A percentile compares a stretch with the other conserved stretches of the same genome.
These are phyloP conservation scores for Craterocephalus amniculus DNA, from an alignment of 2,797 vertebrate genomes.

Conservation along the genomic window DNA sequence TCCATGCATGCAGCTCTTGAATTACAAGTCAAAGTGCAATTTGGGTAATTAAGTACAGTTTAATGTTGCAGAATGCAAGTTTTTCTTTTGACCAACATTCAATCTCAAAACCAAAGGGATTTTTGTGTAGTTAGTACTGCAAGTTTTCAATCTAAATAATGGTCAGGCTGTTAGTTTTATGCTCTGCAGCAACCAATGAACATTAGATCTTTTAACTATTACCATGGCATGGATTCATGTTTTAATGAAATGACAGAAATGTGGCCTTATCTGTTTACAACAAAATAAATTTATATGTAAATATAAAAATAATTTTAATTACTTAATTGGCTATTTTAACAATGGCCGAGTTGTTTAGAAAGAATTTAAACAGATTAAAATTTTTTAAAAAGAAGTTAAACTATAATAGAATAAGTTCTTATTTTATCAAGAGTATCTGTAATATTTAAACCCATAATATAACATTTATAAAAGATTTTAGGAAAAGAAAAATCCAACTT, in stretches of 20 bases:
- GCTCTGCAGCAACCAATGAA: not conserved
- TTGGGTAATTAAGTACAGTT: slow-evolving; percentile 3
- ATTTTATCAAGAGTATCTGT: slow-evolving; percentile 32
- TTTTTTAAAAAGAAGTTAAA: not conserved
- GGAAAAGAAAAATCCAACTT: slow-evolving; percentile 5
- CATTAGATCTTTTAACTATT: slow-evolving; percentile 7
- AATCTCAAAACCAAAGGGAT: slow-evolving; percentile 7
- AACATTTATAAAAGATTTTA: slow-evolving; percentile 28
- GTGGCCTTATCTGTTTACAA: slow-evolving; percentile 9
- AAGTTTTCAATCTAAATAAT: slow-evolving; percentile 8
- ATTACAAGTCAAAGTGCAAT: not conserved
- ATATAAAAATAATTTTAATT: slow-evolving; percentile 13
- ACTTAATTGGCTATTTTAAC: slow-evolving; percentile 6
- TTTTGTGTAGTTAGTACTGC: not conserved
- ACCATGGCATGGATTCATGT: not conserved
- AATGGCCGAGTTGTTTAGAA: not conserved
- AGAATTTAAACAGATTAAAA: not conserved
- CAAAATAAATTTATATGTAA: slow-evolving; percentile 24
- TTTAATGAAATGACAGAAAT: slow-evolving; percentile 4
- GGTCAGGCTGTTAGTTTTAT: not conserved
- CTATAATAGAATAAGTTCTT: slow-evolving; percentile 26
- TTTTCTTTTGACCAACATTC: not conserved
- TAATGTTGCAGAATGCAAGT: not conserved
- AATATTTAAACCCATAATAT: slow-evolving; percentile 36
- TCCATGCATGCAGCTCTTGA: slow-evolving; percentile 1